Evolutionary conservation across 2,888 invertebrate species (phyloP).

Genomic region (Caradrina kadenii): DNA sequence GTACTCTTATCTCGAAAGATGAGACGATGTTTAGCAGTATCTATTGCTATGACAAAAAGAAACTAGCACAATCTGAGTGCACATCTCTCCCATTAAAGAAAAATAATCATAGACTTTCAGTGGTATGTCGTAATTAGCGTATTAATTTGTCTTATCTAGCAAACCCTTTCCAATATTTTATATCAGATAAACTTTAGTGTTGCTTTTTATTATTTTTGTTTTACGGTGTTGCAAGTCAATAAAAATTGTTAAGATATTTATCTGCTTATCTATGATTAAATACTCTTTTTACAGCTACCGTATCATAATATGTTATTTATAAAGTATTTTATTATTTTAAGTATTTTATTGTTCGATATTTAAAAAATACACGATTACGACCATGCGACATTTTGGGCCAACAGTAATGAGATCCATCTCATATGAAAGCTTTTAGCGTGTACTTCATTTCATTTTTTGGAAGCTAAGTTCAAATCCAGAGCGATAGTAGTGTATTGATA

Average conservation of each 20-base stretch:
- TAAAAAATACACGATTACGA: too few relatives aligned
- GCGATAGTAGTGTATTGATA: too few relatives aligned
- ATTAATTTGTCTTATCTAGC: slow-evolving; percentile 45
- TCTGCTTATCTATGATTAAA: background rate
- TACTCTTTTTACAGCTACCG: too few relatives aligned
- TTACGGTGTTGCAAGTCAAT: slow-evolving; percentile 17
- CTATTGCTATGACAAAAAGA: slow-evolving; percentile 47
- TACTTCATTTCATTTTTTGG: too few relatives aligned
- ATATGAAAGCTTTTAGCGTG: too few relatives aligned
- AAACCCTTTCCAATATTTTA: slow-evolving; percentile 45
- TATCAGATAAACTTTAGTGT: slow-evolving; percentile 25
- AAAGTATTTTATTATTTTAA: too few relatives aligned
- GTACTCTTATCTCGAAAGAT: slow-evolving; percentile 50
- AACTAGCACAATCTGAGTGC: slow-evolving; percentile 38
- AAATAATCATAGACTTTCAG: slow-evolving; percentile 41
- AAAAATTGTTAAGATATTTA: slow-evolving; percentile 4
- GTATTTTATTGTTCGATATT: too few relatives aligned
- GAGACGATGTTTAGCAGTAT: slow-evolving; percentile 46
- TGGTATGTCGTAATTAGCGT: slow-evolving; percentile 41
- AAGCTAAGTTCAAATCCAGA: too few relatives aligned
- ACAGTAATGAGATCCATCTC: too few relatives aligned
- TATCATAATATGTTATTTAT: too few relatives aligned
- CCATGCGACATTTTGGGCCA: too few relatives aligned
- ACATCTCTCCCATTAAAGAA: slow-evolving; percentile 48
- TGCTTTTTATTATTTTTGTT: slow-evolving; percentile 22